Conservation (phyloP, 1,140 invertebrate species). For the Pseudoatta argentina region DNA sequence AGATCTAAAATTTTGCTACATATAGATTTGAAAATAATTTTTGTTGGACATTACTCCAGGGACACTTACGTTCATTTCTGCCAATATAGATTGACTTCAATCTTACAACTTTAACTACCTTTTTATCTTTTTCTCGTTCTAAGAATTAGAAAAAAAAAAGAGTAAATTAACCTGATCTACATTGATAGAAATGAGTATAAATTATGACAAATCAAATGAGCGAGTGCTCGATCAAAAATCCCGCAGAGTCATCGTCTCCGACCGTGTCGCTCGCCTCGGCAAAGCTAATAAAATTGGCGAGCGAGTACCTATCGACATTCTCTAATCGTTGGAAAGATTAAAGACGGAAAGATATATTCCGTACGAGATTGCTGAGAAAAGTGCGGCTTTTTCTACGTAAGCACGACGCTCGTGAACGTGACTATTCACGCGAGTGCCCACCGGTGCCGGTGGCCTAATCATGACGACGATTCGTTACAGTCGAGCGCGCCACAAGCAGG, state of each 20-base stretch:
- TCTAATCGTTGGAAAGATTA: slow-evolving; percentile 47
- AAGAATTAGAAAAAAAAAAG: too few species aligned
- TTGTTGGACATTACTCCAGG: too few species aligned
- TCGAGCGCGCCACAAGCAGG: slow-evolving; percentile 28
- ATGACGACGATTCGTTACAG: slow-evolving; percentile 61
- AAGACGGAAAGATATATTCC: slow-evolving; percentile 13
- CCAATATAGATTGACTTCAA: too few species aligned
- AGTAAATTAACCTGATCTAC: too few species aligned
- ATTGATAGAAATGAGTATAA: background rate
- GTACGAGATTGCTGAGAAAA: background rate
- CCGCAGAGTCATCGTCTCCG: background rate
- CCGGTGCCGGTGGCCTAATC: slow-evolving; percentile 58
- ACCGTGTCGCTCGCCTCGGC: background rate
- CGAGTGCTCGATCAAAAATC: background rate
- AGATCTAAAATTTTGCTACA: too few species aligned
- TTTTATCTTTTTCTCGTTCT: too few species aligned
- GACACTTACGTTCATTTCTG: too few species aligned
- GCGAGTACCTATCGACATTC: background rate
- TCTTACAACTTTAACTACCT: too few species aligned
- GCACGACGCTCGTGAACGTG: slow-evolving; percentile 13
- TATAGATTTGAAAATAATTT: too few species aligned
- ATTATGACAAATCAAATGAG: slow-evolving; percentile 12
- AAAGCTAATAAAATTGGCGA: background rate
- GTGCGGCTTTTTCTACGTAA: background rate
- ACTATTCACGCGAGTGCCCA: slow-evolving; percentile 26